Percentiles rank a stretch among this genome's conserved stretches.
Evolutionary conservation across 2,113 vertebrate species (phyloP).

Genomic region (Kobus ellipsiprymnus): DNA sequence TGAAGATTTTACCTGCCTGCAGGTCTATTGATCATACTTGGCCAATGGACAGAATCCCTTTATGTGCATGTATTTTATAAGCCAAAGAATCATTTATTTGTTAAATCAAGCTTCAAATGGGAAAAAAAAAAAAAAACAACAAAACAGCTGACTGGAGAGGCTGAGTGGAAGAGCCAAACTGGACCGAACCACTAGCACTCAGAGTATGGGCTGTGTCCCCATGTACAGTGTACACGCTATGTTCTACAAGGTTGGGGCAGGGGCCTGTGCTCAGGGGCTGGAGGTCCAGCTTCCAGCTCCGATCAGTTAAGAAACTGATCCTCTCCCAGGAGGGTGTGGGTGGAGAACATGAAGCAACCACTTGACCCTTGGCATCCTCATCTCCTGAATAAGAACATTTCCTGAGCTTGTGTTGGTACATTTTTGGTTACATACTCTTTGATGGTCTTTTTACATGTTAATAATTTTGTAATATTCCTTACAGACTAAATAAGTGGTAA

Average conservation of each 20-base stretch:
- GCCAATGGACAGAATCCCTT: background rate
- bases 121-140: background rate
- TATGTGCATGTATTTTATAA: background rate
- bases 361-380: background rate
- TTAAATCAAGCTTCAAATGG: background rate
- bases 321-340: background rate
- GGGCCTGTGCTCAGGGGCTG: background rate
- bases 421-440: background rate
- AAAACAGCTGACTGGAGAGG: background rate
- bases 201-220: background rate
- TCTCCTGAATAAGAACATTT: background rate
- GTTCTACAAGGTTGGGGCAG: background rate
- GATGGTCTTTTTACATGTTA: background rate
- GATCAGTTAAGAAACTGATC: background rate
- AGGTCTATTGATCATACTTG: background rate
- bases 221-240: rapidly evolving
- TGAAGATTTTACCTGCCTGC: background rate
- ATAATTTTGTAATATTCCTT: conserved; percentile 9
- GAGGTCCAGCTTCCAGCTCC: too few species aligned
- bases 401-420: background rate
- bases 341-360: background rate
- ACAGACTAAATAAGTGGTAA: background rate
- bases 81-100: background rate
- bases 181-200: background rate
- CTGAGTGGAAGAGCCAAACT: background rate